Conservation (phyloP, 2,888 invertebrate genomes). For the Hemicrepidius hirtus region DNA sequence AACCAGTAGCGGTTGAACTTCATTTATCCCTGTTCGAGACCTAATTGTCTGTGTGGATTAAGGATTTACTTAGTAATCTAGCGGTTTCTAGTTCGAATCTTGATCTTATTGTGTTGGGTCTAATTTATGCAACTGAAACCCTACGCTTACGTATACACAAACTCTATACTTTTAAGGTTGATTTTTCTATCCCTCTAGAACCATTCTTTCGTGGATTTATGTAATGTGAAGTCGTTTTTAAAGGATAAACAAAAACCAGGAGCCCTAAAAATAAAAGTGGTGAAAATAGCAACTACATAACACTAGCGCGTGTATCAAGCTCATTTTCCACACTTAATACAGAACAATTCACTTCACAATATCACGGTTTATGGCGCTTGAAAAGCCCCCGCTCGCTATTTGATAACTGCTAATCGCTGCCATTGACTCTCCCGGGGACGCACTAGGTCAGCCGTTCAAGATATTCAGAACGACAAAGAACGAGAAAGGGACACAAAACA, state of each 20-base stretch:
- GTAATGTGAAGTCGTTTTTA: neutral
- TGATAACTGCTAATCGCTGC: slow-evolving; percentile 45
- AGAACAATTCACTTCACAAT: slow-evolving; percentile 38
- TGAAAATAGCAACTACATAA: slow-evolving; percentile 12
- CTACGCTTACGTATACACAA: too few relatives aligned
- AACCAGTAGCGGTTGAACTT: too few relatives aligned
- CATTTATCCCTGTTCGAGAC: too few relatives aligned
- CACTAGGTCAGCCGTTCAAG: slow-evolving; percentile 38
- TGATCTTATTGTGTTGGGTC: too few relatives aligned
- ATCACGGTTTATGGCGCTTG: slow-evolving; percentile 36
- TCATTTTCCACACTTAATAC: slow-evolving; percentile 35
- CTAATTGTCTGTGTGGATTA: too few relatives aligned
- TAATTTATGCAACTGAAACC: too few relatives aligned
- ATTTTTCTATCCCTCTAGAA: too few relatives aligned
- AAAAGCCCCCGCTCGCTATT: slow-evolving; percentile 38
- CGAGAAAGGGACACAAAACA: slow-evolving; percentile 16
- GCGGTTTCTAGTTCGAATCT: too few relatives aligned
- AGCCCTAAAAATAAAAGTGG: slow-evolving; percentile 22
- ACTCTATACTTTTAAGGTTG: too few relatives aligned
- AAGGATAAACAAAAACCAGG: neutral
- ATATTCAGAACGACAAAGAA: slow-evolving; percentile 36
- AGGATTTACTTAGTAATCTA: too few relatives aligned
- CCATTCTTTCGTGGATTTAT: neutral
- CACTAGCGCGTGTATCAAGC: slow-evolving; percentile 31
- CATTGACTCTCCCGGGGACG: slow-evolving; percentile 38